Conservation (phyloP, 2,113 vertebrate species). For the Pipra filicauda region DNA sequence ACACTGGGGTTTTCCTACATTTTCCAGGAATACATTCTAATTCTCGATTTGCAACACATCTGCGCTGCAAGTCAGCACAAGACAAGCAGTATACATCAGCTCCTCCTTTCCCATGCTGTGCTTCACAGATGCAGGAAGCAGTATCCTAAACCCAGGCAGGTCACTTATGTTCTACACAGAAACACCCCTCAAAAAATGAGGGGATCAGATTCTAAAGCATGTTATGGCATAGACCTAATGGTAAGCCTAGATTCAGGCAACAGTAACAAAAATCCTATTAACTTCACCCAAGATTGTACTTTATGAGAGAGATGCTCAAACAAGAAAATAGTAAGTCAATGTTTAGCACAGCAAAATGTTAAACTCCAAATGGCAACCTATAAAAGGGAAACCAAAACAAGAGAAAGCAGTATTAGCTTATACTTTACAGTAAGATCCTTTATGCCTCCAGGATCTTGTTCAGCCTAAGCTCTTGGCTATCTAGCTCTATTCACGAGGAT, state of each 20-base stretch:
- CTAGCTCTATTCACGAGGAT: neutral
- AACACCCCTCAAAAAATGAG: neutral
- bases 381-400: neutral
- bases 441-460: neutral
- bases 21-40: neutral
- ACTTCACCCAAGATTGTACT: neutral
- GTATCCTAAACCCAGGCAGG: neutral
- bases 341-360: neutral
- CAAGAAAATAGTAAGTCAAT: neutral
- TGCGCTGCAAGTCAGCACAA: neutral
- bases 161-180: neutral
- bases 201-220: neutral
- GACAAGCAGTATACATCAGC: neutral
- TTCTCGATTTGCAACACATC: neutral
- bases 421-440: neutral
- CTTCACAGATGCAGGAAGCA: neutral
- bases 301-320: neutral
- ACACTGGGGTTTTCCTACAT: rapidly evolving
- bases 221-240: neutral
- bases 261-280: neutral
- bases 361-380: neutral
- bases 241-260: neutral
- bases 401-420: neutral
- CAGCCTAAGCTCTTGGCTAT: neutral
- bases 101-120: neutral